Base-by-base conservation (phyloP, 2,797 vertebrate genomes). In the Gephyroberyx darwinii region DNA sequence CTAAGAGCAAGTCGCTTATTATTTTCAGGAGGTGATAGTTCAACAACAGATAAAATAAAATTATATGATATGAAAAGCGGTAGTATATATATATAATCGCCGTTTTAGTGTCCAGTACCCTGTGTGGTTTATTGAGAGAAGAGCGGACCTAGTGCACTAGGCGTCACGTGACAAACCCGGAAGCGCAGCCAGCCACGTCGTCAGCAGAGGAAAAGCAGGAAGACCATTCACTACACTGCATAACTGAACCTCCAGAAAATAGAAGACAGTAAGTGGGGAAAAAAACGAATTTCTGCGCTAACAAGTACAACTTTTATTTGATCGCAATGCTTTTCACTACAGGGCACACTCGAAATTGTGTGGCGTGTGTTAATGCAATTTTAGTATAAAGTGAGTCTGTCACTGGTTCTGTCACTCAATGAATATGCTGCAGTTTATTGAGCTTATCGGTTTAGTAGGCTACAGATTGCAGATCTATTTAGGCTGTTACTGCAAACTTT, bases 111-210 rank as follows among this genome's bases (percentile, higher is more conserved):
- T 47, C 26, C 1, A 61, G 5, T 26, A 47, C 41, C 7, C 67
- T 52, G 22, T 14, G 39, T 39, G 10, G 57, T 17, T 2, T 17
- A 50, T 17, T 5, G 26, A 20, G 30, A 20, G 45, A n/a, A 37
- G 26, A 30, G 53, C 65, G n/a, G 1, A 47, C 12, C 12, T 19
- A 51, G 16, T 74, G 70, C 71, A 0, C 1, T 20, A 1, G 52
- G 4, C 72, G 75, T 85, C 67, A 84, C 19, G 43, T 80, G 71
- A 83, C 81, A 52, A 71, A 65, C 0, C 0, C 69, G 75, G 80
- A 89, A 86, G 5, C 74, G 20, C 0, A 47, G 88, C 87, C 0
- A 47, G 88, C 87, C 88, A 90, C 88, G 91, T 91, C 74, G 2
- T 16, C 75, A n/a, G 19, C 17, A 35, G 33, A 65, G 16, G 33